These are phyloP conservation scores for Chloroclysta siterata DNA, from an alignment of 2,888 invertebrate species.

Conservation along the genomic window DNA sequence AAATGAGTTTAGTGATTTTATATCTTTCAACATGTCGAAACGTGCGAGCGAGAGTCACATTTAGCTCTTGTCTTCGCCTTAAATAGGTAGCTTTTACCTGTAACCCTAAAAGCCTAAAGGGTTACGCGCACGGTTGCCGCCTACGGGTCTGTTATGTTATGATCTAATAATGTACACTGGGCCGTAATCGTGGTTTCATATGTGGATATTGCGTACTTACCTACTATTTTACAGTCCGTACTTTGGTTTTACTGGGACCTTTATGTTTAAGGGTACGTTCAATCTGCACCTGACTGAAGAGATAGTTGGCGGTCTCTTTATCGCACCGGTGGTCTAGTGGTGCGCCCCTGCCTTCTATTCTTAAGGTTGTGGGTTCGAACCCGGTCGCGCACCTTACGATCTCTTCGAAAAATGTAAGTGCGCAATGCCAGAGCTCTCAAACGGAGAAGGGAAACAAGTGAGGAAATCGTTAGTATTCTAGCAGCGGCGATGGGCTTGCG, in stretches of 20 bases:
- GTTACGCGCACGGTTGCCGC: conserved; percentile 7
- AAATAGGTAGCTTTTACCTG: conserved; percentile 18
- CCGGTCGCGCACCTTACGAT: too few species aligned
- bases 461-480: too few species aligned
- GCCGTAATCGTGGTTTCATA: conserved; percentile 24
- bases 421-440: too few species aligned
- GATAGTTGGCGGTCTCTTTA: not conserved
- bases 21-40: too few species aligned
- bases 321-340: not conserved
- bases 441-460: too few species aligned
- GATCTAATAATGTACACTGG: conserved; percentile 28
- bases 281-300: not conserved
- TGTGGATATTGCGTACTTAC: conserved; percentile 16
- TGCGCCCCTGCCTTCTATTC: too few species aligned
- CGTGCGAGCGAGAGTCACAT: too few species aligned
- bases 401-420: too few species aligned
- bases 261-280: not conserved
- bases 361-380: too few species aligned
- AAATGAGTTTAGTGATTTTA: too few species aligned
- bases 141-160: conserved; percentile 15
- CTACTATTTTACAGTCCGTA: conserved; percentile 13
- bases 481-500: too few species aligned
- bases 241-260: conserved; percentile 15
- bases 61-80: too few species aligned
- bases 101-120: conserved; percentile 17